Evolutionary conservation across 2,888 invertebrate genomes (phyloP), one percentile per base, ranked within the genome.

Genomic region (Acholoe squamosa): DNA sequence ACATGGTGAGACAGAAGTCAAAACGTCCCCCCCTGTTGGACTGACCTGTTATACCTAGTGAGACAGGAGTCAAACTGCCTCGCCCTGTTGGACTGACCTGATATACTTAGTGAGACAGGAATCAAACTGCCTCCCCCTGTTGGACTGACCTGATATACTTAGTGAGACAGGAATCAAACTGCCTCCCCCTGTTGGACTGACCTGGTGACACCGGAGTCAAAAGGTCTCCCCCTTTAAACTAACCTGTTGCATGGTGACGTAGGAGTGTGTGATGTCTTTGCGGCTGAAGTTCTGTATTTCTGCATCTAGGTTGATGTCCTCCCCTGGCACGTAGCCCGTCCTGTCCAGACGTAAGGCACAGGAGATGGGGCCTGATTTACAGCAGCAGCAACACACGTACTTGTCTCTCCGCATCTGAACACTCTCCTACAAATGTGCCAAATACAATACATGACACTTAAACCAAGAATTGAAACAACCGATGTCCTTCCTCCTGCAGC

Each of bases 191-290:
- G n/a, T n/a, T n/a, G n/a, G n/a, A n/a, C n/a, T n/a, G n/a, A n/a
- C n/a, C n/a, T n/a, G n/a, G n/a, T n/a, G n/a, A n/a, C n/a, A n/a
- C n/a, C n/a, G n/a, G n/a, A n/a, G n/a, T n/a, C n/a, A n/a, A n/a
- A n/a, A n/a, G n/a, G n/a, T n/a, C n/a, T n/a, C n/a, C n/a, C n/a
- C n/a, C n/a, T n/a, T n/a, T n/a, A 22, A 54, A 90, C 89, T 19
- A 34, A 92, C 93, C 92, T 93, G 93, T 89, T 93, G 93, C 92
- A 93, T 91, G 71, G 92, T 92, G 67, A 93, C 93, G 89, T 93
- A 93, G 14, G 93, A 92, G 14, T 92, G 71, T 1, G 91, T 91
- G 51, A 93, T 92, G 34, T 93, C 92, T 33, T 91, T 92, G 54
- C 91, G 54, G 89, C 92, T 93, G 31, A 89, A 80, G 91, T 93